Conservation (phyloP, 2,888 invertebrate species). For the Flexamia atlantica region DNA sequence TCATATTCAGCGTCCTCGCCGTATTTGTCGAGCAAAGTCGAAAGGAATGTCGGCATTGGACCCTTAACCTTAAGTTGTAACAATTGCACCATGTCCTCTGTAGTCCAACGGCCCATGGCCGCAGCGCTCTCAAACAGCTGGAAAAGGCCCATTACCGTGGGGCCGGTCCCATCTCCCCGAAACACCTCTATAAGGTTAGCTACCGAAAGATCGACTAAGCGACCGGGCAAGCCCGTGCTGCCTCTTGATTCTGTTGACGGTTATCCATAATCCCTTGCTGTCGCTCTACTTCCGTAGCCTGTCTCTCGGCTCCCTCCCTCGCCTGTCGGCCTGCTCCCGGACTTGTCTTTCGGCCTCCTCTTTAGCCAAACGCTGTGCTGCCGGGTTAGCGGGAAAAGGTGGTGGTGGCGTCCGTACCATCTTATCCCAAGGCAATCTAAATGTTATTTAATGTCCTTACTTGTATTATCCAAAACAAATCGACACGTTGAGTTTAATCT, state of each 20-base stretch:
- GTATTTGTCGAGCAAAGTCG: background rate
- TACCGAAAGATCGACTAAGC: constrained; percentile 14
- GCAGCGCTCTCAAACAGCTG: background rate
- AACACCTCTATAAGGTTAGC: background rate
- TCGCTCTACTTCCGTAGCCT: too few relatives aligned
- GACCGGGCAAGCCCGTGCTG: background rate
- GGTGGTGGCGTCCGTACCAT: too few relatives aligned
- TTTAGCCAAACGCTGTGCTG: too few relatives aligned
- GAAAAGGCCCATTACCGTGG: background rate
- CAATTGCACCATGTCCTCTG: background rate
- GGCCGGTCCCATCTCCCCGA: constrained; percentile 1
- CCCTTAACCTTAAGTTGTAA: constrained; percentile 20
- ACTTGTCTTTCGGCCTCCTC: too few relatives aligned
- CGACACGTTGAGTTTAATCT: too few relatives aligned
- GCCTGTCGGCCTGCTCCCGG: too few relatives aligned
- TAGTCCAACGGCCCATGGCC: constrained; percentile 2
- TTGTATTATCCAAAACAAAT: too few relatives aligned
- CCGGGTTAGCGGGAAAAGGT: too few relatives aligned
- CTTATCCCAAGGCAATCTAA: too few relatives aligned
- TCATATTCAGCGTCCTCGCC: background rate
- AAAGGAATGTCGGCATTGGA: background rate
- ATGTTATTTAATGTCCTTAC: too few relatives aligned
- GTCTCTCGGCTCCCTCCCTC: too few relatives aligned
- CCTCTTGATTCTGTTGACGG: background rate
- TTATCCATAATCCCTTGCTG: too few relatives aligned